A percentile compares a stretch with the other conserved stretches of the same genome.
phyloP scores from a whole-genome alignment of 2,797 vertebrate species.

The Iguana delicatissima region DNA sequence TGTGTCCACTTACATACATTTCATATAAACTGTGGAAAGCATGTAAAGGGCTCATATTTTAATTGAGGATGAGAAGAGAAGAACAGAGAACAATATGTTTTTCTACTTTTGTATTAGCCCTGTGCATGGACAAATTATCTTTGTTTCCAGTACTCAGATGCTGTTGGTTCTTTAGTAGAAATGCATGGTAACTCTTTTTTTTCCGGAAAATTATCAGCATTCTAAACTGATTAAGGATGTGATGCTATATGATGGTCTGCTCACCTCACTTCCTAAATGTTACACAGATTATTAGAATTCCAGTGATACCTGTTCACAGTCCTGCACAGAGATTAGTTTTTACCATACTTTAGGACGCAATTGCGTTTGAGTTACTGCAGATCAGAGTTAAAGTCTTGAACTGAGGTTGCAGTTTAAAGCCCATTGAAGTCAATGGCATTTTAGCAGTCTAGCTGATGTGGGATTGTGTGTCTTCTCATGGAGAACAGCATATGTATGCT shows the following conservation, averaged over 20 bases:
- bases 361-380: constrained; percentile 34
- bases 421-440: background rate
- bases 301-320: constrained; percentile 45
- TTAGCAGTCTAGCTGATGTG: background rate
- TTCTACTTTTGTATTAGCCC: background rate
- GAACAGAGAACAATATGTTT: background rate
- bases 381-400: constrained; percentile 9
- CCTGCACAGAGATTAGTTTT: constrained; percentile 17
- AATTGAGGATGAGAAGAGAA: constrained; percentile 1
- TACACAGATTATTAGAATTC: constrained; percentile 46
- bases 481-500: background rate
- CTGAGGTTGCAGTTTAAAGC: background rate
- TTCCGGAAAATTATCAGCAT: background rate
- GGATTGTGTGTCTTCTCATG: background rate
- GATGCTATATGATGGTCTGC: constrained; percentile 47
- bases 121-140: rapidly evolving
- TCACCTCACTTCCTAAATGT: constrained; percentile 37
- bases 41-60: background rate
- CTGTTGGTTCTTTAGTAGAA: background rate
- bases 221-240: constrained; percentile 16
- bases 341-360: constrained; percentile 18
- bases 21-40: background rate
- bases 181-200: background rate
- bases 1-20: background rate
- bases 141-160: background rate